A percentile compares a stretch with the other conserved stretches of the same genome.
Evolutionary conservation across 2,113 vertebrate genomes (phyloP).

Genomic region (Coptodon bakossiorum): DNA sequence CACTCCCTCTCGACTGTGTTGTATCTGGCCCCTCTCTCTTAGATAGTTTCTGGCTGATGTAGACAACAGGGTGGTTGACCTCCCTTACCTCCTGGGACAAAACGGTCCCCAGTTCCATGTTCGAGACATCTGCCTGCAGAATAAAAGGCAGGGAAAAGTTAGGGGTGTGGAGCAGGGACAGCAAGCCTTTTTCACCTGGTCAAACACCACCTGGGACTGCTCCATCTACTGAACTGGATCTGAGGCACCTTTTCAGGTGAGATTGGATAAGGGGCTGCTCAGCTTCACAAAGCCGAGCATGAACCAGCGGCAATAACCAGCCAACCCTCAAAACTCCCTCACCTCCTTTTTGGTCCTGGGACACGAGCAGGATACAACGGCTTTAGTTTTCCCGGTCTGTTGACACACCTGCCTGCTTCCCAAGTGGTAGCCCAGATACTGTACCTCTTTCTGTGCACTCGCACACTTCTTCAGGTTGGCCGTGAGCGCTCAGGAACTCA

Average conservation of each 20-base stretch:
- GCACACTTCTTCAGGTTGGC: not conserved
- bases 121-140: not conserved
- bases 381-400: not conserved
- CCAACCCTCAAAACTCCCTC: not conserved
- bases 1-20: not conserved
- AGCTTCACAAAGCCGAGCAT: not conserved
- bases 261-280: not conserved
- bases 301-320: not conserved
- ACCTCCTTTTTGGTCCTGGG: not conserved
- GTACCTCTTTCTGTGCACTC: not conserved
- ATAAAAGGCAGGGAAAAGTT: not conserved
- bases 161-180: not conserved
- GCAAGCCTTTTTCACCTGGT: not conserved
- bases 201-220: fast-evolving
- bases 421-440: not conserved
- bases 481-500: not conserved
- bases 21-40: not conserved
- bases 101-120: not conserved
- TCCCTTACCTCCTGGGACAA: not conserved
- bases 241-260: not conserved
- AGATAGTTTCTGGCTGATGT: not conserved
- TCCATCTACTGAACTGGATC: not conserved
- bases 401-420: not conserved
- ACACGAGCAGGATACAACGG: not conserved
- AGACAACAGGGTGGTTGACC: not conserved